Conservation (phyloP, 2,888 invertebrate species). For the Xanthia togata region DNA sequence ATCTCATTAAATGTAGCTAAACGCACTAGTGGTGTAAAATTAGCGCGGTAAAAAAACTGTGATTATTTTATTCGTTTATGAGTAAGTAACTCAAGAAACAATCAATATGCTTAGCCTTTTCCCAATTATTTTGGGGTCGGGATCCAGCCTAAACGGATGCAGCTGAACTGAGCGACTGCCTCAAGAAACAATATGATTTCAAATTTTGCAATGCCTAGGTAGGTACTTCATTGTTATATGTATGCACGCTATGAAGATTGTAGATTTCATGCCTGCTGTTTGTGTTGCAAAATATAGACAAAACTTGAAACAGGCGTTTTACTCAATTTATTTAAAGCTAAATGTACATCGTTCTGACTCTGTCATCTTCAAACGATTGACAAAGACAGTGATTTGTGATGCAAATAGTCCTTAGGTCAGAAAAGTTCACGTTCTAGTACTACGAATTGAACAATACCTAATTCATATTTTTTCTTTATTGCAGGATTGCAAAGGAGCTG, state of each 20-base stretch:
- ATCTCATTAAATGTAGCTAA: too few species aligned
- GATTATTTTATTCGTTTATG: too few species aligned
- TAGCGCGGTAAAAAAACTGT: too few species aligned
- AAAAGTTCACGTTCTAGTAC: neutral
- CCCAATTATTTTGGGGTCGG: too few species aligned
- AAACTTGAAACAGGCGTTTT: neutral
- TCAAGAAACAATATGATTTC: neutral
- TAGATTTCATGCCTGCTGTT: neutral
- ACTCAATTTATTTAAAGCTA: neutral
- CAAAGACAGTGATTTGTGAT: neutral
- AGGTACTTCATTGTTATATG: neutral
- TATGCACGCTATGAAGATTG: neutral
- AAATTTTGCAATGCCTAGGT: neutral
- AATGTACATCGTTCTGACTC: neutral
- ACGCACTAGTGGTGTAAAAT: too few species aligned
- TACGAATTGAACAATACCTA: neutral
- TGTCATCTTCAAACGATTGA: neutral
- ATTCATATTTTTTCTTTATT: conserved; percentile 55
- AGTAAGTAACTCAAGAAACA: too few species aligned
- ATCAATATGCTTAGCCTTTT: neutral
- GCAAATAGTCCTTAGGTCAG: neutral
- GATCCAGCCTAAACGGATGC: too few species aligned
- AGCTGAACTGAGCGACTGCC: too few species aligned
- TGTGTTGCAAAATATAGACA: neutral
- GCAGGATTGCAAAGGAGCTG: conserved; percentile 87